These are phyloP conservation scores for Parnassius apollo DNA, from an alignment of 2,888 invertebrate genomes.

Conservation along the genomic window DNA sequence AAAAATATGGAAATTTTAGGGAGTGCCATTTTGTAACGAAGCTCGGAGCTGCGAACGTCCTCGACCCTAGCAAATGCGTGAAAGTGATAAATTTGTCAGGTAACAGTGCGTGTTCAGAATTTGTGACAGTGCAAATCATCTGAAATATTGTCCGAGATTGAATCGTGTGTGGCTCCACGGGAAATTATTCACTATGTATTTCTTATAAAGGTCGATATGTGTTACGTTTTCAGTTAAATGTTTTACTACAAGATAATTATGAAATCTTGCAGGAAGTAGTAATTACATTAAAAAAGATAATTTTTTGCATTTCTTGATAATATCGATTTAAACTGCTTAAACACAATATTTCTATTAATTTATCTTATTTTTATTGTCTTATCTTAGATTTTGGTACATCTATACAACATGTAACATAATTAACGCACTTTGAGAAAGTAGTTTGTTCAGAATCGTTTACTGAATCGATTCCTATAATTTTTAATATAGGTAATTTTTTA, in stretches of 20 bases:
- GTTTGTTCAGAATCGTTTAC: no score
- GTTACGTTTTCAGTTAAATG: slow-evolving; percentile 31
- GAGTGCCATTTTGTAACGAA: slow-evolving; percentile 31
- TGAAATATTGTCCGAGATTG: slow-evolving; percentile 69
- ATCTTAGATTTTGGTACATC: no score
- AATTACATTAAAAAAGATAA: slow-evolving; percentile 24
- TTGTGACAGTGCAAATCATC: slow-evolving; percentile 61
- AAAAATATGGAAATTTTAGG: slow-evolving; percentile 33
- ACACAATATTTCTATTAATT: background rate
- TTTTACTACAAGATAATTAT: slow-evolving; percentile 36
- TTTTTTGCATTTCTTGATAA: slow-evolving; percentile 1
- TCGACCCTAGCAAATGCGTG: slow-evolving; percentile 46
- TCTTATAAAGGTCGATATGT: slow-evolving; percentile 32
- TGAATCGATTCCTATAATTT: no score
- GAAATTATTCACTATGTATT: slow-evolving; percentile 49
- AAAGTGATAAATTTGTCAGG: slow-evolving; percentile 76
- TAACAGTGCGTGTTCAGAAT: slow-evolving; percentile 69
- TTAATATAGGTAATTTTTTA: no score
- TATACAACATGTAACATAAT: no score
- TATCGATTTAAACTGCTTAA: no score
- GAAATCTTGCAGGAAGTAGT: slow-evolving; percentile 29
- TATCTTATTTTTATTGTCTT: background rate
- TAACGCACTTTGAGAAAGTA: no score
- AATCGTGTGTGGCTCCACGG: slow-evolving; percentile 49
- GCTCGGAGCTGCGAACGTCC: slow-evolving; percentile 37